Base-by-base conservation (phyloP, 2,797 vertebrate species). In the Botia almorhae region DNA sequence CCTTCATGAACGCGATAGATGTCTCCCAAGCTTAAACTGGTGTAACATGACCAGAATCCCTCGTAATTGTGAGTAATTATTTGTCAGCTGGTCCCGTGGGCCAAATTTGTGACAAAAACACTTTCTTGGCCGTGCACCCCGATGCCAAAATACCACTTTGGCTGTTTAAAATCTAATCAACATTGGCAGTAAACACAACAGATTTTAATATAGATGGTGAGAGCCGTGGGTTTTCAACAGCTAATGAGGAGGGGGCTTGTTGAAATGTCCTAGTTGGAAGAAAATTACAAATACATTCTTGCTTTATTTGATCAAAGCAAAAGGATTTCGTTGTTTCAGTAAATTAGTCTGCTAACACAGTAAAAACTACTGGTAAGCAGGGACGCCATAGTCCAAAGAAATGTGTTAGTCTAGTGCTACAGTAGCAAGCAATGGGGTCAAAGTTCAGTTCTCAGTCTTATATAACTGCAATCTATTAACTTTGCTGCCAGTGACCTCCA, bases 121-220 rank as follows among this genome's bases (percentile, higher is more conserved):
- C 39, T 43, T 87, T 69, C 84, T 53, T 13, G 55, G 55, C 69
- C 19, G 26, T 85, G 68, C 80, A 63, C 29, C 76, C 61, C 29
- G 43, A 79, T 85, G 86, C 88, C 81, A 79, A 80, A 86, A 80
- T 72, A 60, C 65, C 81, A 78, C 33, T 82, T 71, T 87, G 85
- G 80, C 78, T 69, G 69, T 80, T 53, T 77, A 85, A 86, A 88
- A 88, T 87, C 90, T 92, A 91, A 93, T 93, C 83, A 84, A 79
- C 23, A 36, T 74, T 90, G 90, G 86, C 91, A 91, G 74, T 80
- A 61, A 82, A 83, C 91, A 90, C 88, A 89, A 88, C 85, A 83
- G 84, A 82, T 81, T 58, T 61, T 83, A 87, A 86, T 67, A 81
- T 87, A 84, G 80, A 86, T 78, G 56, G 60, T 71, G 33, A 81